Evolutionary conservation across 2,797 vertebrate species (phyloP).

Genomic region (Cynopterus sphinx): DNA sequence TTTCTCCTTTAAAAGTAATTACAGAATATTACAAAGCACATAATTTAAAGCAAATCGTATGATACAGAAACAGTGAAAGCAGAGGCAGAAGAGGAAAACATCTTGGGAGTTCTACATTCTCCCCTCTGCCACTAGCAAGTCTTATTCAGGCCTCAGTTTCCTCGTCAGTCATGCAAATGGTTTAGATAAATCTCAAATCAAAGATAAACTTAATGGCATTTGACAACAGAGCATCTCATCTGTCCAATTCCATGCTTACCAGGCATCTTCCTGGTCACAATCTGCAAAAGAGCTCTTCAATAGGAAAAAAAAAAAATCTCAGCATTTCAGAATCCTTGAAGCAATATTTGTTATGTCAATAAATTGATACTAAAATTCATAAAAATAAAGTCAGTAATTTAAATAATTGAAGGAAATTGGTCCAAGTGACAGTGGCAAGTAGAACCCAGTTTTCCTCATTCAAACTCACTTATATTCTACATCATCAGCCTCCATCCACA

Average conservation of each 20-base stretch:
- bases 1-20: slow-evolving; percentile 14
- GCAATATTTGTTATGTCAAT: not conserved
- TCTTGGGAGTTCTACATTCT: not conserved
- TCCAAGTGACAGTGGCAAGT: not conserved
- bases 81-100: not conserved
- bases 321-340: not conserved
- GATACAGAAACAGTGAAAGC: not conserved
- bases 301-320: not conserved
- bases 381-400: slow-evolving; percentile 4
- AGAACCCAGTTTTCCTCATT: not conserved
- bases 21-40: not conserved
- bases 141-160: slow-evolving; percentile 12
- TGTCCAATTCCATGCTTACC: not conserved
- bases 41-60: not conserved
- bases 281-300: slow-evolving; percentile 8
- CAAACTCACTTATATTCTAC: not conserved
- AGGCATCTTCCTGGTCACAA: not conserved
- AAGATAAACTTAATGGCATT: not conserved
- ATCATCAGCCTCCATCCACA: not conserved
- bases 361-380: not conserved
- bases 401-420: not conserved
- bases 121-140: not conserved
- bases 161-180: not conserved
- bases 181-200: not conserved
- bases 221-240: not conserved